Percentiles rank a stretch among this genome's conserved stretches.
Evolutionary conservation across 2,888 invertebrate species (phyloP).

Genomic region (Muschampia plurimacula): DNA sequence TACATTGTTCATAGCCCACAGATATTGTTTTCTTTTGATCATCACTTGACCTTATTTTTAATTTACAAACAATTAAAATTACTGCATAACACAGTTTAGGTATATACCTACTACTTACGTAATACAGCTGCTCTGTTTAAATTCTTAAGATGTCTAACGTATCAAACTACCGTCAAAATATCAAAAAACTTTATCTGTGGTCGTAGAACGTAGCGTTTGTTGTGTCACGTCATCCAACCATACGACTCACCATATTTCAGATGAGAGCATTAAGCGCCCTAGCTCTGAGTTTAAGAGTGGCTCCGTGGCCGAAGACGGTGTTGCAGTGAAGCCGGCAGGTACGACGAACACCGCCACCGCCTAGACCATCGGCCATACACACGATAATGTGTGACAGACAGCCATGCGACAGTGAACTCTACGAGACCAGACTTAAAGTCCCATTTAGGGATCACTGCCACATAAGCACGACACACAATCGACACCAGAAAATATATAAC

Average conservation of each 20-base stretch:
- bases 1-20: constrained; percentile 47
- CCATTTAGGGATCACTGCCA: constrained; percentile 69
- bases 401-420: constrained; percentile 77
- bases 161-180: neutral
- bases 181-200: constrained; percentile 56
- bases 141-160: neutral
- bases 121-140: neutral
- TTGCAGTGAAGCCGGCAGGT: constrained; percentile 78
- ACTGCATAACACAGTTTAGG: neutral
- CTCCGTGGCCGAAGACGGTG: constrained; percentile 79
- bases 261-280: constrained; percentile 93
- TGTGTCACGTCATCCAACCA: constrained; percentile 73
- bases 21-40: constrained; percentile 38
- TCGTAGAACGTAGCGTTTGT: constrained; percentile 69
- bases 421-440: constrained; percentile 51
- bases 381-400: constrained; percentile 76
- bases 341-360: constrained; percentile 77
- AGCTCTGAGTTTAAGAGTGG: constrained; percentile 94
- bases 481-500: constrained; percentile 80
- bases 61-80: neutral
- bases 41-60: neutral
- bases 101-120: neutral
- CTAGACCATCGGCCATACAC: constrained; percentile 78
- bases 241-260: constrained; percentile 85
- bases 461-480: constrained; percentile 80